phyloP scores from a whole-genome alignment of 1,140 invertebrate species.

The Drosophila mauritiana region DNA sequence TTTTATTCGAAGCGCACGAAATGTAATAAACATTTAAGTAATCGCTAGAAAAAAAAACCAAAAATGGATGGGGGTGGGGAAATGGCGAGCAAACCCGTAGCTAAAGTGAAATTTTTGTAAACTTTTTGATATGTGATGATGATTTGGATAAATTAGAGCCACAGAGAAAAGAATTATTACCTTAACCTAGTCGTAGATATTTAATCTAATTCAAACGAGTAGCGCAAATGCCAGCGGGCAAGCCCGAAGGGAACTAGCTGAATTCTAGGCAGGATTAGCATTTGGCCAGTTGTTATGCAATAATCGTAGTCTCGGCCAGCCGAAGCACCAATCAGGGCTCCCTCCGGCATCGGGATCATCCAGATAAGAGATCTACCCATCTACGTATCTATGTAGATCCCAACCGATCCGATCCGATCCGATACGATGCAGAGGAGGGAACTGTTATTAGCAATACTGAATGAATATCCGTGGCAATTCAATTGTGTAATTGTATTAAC shows the following conservation, averaged over 20 bases:
- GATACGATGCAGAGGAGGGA: conserved; percentile 25
- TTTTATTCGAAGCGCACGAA: conserved; percentile 76
- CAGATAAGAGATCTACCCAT: not conserved
- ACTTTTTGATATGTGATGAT: conserved; percentile 83
- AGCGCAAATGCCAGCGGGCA: conserved; percentile 43
- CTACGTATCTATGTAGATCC: not conserved
- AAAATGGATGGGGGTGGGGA: conserved; percentile 2
- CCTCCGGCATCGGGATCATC: not conserved
- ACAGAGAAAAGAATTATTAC: conserved; percentile 54
- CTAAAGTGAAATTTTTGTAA: conserved; percentile 78
- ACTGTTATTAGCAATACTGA: conserved; percentile 69
- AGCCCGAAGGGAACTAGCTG: conserved; percentile 47
- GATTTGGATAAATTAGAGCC: conserved; percentile 77
- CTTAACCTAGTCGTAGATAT: conserved; percentile 71
- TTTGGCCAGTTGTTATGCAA: conserved; percentile 57
- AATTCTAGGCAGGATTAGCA: conserved; percentile 28
- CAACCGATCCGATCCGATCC: not conserved
- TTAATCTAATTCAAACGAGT: conserved; percentile 58
- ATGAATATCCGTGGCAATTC: conserved; percentile 70
- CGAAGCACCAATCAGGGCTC: conserved; percentile 49
- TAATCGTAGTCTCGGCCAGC: conserved; percentile 65
- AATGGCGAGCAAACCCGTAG: conserved; percentile 34
- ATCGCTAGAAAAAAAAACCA: conserved; percentile 26
- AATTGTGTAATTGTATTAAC: conserved; percentile 79
- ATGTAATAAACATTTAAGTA: conserved; percentile 45